Evolutionary conservation across 2,888 invertebrate species (phyloP).

Genomic region (Zhuqinia jingwanae): DNA sequence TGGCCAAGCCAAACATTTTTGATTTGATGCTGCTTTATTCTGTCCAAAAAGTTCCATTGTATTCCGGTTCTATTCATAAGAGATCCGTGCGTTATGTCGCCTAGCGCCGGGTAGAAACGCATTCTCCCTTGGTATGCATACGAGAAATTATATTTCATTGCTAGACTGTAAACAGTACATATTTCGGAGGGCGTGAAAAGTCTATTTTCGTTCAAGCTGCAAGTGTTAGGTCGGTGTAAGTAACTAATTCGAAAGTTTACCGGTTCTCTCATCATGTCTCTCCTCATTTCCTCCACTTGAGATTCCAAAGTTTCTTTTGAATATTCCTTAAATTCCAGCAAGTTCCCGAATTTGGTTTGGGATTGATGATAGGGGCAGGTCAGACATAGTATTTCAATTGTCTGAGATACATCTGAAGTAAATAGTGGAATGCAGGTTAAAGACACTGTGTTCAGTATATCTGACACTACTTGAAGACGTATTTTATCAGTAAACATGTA

Average conservation of each 20-base stretch:
- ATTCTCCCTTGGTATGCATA: too few species aligned
- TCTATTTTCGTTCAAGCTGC: not conserved
- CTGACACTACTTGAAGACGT: not conserved
- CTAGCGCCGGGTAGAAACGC: too few species aligned
- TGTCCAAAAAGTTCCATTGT: not conserved
- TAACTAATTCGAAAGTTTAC: not conserved
- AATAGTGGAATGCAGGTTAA: not conserved
- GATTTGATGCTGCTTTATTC: not conserved
- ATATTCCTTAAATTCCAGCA: not conserved
- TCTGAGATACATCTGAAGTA: not conserved
- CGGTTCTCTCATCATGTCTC: not conserved
- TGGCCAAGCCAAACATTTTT: slow-evolving; percentile 45
- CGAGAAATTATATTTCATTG: slow-evolving; percentile 23
- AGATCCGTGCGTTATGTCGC: not conserved
- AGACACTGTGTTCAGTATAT: not conserved
- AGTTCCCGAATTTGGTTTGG: not conserved
- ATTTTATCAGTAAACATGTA: not conserved
- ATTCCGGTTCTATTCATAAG: slow-evolving; percentile 19
- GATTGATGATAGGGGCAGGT: not conserved
- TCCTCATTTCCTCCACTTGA: not conserved
- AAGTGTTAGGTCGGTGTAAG: not conserved
- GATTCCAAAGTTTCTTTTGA: not conserved
- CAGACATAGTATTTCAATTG: not conserved
- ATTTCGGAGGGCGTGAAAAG: not conserved
- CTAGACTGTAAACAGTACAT: not conserved